Conservation (phyloP, 1,140 invertebrate genomes). For the Druon quercuslanigerum region DNA sequence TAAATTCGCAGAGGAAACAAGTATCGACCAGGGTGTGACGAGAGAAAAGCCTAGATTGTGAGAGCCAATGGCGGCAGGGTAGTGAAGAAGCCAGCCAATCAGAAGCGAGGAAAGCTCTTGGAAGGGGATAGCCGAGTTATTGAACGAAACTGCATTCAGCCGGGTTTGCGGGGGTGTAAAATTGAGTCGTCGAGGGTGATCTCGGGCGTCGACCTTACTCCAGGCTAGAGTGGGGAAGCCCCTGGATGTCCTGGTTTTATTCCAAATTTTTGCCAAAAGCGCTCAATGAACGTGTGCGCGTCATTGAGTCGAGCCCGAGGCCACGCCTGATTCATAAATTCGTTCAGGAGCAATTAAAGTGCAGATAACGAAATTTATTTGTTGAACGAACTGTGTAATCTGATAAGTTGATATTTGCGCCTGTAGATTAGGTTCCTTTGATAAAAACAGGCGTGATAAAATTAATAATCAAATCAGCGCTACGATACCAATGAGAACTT, state of each 20-base stretch:
- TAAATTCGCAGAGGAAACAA: not conserved
- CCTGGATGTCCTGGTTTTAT: constrained; percentile 65
- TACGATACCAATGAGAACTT: not conserved
- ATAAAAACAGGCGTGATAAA: not conserved
- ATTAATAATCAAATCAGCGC: not conserved
- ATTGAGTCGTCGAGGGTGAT: constrained; percentile 50
- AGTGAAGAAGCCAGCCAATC: not conserved
- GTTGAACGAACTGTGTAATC: not conserved
- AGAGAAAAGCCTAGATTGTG: not conserved
- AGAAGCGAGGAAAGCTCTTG: not conserved
- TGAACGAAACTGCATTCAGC: not conserved
- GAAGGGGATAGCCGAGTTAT: not conserved
- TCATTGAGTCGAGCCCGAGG: constrained; percentile 8
- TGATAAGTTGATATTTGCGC: not conserved
- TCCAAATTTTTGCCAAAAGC: constrained; percentile 54
- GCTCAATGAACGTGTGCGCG: constrained; percentile 55
- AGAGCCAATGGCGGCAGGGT: not conserved
- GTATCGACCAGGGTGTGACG: not conserved
- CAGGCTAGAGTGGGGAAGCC: constrained; percentile 45
- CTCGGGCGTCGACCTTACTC: constrained; percentile 47
- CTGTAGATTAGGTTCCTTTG: not conserved
- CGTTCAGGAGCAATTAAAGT: not conserved
- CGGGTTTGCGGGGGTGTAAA: constrained; percentile 45
- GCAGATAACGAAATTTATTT: not conserved
- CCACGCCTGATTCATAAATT: constrained; percentile 3